Percentiles rank a stretch among this genome's conserved stretches.
phyloP scores from a whole-genome alignment of 2,888 invertebrate species.

The Brachyopa scutellaris region DNA sequence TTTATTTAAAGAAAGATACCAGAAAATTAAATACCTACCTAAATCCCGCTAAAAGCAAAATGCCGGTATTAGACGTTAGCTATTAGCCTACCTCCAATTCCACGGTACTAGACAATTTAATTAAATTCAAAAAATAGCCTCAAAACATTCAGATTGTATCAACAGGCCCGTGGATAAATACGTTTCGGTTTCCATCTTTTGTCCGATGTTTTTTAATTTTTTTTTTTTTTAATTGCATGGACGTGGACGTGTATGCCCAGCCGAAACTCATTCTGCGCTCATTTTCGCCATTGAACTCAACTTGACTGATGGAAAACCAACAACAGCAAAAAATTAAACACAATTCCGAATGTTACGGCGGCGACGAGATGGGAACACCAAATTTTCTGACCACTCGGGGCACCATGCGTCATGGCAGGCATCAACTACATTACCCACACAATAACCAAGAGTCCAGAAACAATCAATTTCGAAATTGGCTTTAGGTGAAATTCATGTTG shows the following conservation, averaged over 20 bases:
- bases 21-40: too few species aligned
- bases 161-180: slow-evolving; percentile 28
- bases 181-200: background rate
- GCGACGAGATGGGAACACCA: background rate
- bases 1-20: too few species aligned
- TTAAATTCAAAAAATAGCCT: slow-evolving; percentile 38
- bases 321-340: slow-evolving; percentile 2
- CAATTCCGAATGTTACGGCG: background rate
- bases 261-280: background rate
- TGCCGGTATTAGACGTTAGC: background rate
- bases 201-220: slow-evolving; percentile 4
- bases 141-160: slow-evolving; percentile 43
- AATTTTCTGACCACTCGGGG: slow-evolving; percentile 14
- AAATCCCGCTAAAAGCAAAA: too few species aligned
- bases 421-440: slow-evolving; percentile 36
- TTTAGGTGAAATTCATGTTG: slow-evolving; percentile 46
- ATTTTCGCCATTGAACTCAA: slow-evolving; percentile 34
- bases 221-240: too few species aligned
- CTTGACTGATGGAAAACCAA: slow-evolving; percentile 52
- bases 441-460: slow-evolving; percentile 37
- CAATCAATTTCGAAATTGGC: slow-evolving; percentile 65
- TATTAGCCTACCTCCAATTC: background rate
- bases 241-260: background rate
- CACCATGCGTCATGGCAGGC: background rate
- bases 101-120: slow-evolving; percentile 49